phyloP scores from a whole-genome alignment of 1,140 invertebrate genomes.

The Leptopilina clavipes region DNA sequence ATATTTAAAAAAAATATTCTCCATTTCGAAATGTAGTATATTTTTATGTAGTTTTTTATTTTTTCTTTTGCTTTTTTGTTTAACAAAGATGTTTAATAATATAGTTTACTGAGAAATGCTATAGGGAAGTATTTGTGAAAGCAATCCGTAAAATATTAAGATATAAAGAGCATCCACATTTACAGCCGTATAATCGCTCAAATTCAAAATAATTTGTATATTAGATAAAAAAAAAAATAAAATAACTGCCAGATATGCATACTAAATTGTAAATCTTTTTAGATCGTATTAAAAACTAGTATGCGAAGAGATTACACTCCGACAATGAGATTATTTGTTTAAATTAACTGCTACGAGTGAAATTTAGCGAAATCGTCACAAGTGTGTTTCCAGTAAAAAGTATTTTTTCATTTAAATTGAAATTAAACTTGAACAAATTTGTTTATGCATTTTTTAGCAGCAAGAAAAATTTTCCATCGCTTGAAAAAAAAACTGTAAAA shows the following conservation, averaged over 20 bases:
- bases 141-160: conserved; percentile 30
- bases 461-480: too few species aligned
- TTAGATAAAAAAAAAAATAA: conserved; percentile 47
- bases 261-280: conserved; percentile 18
- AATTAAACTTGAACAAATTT: too few species aligned
- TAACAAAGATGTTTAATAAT: not conserved
- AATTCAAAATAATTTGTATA: conserved; percentile 67
- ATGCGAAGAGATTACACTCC: not conserved
- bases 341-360: not conserved
- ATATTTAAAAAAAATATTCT: too few species aligned
- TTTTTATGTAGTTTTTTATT: not conserved
- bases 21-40: not conserved
- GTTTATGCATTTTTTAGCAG: too few species aligned
- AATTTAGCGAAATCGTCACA: not conserved
- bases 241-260: conserved; percentile 19
- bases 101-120: not conserved
- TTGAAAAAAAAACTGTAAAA: too few species aligned
- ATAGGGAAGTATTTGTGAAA: not conserved
- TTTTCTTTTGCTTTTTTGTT: not conserved
- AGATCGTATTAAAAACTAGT: conserved; percentile 3
- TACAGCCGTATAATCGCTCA: conserved; percentile 68
- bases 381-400: too few species aligned
- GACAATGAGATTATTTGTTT: not conserved
- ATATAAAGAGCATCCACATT: conserved; percentile 54
- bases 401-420: too few species aligned